Evolutionary conservation across 2,888 invertebrate genomes (phyloP).

Genomic region (Graphium colonna): DNA sequence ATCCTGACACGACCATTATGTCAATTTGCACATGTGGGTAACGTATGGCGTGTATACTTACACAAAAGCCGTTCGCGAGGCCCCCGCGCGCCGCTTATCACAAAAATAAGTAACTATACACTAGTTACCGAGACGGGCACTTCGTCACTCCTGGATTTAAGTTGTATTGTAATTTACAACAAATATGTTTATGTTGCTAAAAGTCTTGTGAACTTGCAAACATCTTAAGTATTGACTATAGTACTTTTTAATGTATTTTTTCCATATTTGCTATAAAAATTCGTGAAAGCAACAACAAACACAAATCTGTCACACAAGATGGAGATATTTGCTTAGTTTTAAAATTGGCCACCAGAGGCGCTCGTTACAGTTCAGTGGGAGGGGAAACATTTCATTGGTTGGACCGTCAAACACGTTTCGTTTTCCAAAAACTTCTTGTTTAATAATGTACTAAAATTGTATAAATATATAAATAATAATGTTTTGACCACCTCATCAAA

Average conservation of each 20-base stretch:
- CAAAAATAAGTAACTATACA: slow-evolving; percentile 80
- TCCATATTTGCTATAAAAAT: slow-evolving; percentile 59
- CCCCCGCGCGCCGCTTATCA: slow-evolving; percentile 78
- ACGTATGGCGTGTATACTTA: slow-evolving; percentile 62
- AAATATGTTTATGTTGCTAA: slow-evolving; percentile 38
- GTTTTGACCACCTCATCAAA: too few relatives aligned
- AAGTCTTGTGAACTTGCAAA: slow-evolving; percentile 35
- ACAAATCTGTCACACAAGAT: slow-evolving; percentile 84
- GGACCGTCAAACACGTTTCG: slow-evolving; percentile 46
- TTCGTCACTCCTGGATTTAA: slow-evolving; percentile 71
- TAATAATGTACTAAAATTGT: too few relatives aligned
- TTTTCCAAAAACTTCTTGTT: slow-evolving; percentile 27
- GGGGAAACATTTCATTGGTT: slow-evolving; percentile 53
- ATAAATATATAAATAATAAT: too few relatives aligned
- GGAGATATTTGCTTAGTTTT: slow-evolving; percentile 81
- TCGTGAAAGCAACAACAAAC: slow-evolving; percentile 77
- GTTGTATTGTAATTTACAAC: slow-evolving; percentile 42
- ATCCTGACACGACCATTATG: slow-evolving; percentile 57
- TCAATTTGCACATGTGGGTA: slow-evolving; percentile 46
- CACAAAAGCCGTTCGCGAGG: slow-evolving; percentile 69
- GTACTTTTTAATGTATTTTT: slow-evolving; percentile 54
- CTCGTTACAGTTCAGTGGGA: slow-evolving; percentile 50
- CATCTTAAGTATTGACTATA: slow-evolving; percentile 40
- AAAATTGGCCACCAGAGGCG: slow-evolving; percentile 70
- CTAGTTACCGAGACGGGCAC: slow-evolving; percentile 72